Evolutionary conservation across 1,140 invertebrate species (phyloP).

Genomic region (Octopus sinensis): DNA sequence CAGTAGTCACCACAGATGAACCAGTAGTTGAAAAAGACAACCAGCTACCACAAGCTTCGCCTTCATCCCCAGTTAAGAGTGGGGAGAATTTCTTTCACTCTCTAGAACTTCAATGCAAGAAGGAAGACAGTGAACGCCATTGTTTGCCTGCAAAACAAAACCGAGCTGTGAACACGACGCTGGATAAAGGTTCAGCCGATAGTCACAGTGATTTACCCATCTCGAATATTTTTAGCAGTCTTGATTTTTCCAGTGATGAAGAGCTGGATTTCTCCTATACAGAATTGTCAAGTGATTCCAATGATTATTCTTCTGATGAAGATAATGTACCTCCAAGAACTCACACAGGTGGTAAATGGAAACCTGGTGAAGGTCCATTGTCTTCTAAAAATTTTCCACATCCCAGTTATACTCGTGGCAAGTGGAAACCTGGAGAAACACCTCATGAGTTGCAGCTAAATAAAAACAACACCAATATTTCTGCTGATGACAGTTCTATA

Average conservation of each 20-base stretch:
- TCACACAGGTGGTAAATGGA: slow-evolving; percentile 75
- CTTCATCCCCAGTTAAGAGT: not conserved
- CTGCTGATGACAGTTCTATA: slow-evolving; percentile 7
- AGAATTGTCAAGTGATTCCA: slow-evolving; percentile 32
- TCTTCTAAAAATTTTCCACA: not conserved
- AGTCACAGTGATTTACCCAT: slow-evolving; percentile 34
- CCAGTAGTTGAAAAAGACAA: too few species aligned
- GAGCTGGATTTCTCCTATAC: slow-evolving; percentile 28
- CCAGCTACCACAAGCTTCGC: not conserved
- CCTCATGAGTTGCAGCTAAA: not conserved
- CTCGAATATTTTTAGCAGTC: slow-evolving; percentile 46
- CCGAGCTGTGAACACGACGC: not conserved
- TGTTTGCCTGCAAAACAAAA: slow-evolving; percentile 13
- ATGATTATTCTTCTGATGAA: slow-evolving; percentile 43
- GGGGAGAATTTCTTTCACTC: slow-evolving; percentile 81
- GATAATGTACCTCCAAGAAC: slow-evolving; percentile 59
- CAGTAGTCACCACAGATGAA: too few species aligned
- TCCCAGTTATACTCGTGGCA: not conserved
- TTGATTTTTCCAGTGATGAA: slow-evolving; percentile 49
- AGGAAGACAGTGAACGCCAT: slow-evolving; percentile 15
- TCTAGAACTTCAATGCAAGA: slow-evolving; percentile 77
- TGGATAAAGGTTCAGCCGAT: not conserved
- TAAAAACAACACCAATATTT: not conserved
- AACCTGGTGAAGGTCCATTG: slow-evolving; percentile 57
- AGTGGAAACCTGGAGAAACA: slow-evolving; percentile 12